Percentiles rank a stretch among this genome's conserved stretches.
Evolutionary conservation across 1,140 invertebrate genomes (phyloP).

Genomic region (Drosophila chauvacae): DNA sequence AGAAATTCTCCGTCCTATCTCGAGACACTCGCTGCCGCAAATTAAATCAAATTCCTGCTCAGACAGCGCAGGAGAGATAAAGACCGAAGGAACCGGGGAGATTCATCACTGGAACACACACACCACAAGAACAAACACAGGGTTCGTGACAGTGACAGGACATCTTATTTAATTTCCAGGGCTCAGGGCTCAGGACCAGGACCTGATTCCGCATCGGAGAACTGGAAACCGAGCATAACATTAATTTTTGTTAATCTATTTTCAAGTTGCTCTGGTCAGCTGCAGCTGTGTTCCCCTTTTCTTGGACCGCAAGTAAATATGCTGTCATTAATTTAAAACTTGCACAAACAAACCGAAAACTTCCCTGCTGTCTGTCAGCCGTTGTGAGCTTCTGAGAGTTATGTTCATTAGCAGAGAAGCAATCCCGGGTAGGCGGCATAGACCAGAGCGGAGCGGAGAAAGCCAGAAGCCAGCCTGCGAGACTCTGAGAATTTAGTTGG

Average conservation of each 20-base stretch:
- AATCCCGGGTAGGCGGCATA: conserved; percentile 32
- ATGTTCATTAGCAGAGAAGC: conserved; percentile 81
- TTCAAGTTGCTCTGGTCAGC: conserved; percentile 63
- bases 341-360: conserved; percentile 68
- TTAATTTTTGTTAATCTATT: conserved; percentile 84
- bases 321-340: conserved; percentile 82
- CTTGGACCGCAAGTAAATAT: conserved; percentile 74
- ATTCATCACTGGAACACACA: conserved; percentile 58
- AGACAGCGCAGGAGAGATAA: conserved; percentile 27
- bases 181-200: conserved; percentile 28
- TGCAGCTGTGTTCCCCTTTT: conserved; percentile 38
- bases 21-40: conserved; percentile 33
- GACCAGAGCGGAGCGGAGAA: conserved; percentile 11
- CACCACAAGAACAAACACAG: conserved; percentile 24
- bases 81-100: conserved; percentile 16
- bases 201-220: conserved; percentile 34
- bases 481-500: conserved; percentile 56
- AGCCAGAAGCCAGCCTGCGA: conserved; percentile 1
- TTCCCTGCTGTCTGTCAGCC: conserved; percentile 37
- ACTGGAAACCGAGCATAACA: conserved; percentile 62
- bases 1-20: conserved; percentile 28
- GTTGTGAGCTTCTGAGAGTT: conserved; percentile 58
- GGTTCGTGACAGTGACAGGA: conserved; percentile 70
- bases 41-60: conserved; percentile 56
- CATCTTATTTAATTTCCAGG: conserved; percentile 78